Percentiles rank a stretch among this genome's conserved stretches.
Evolutionary conservation across 2,797 vertebrate genomes (phyloP).

Genomic region (Xenentodon cancila): DNA sequence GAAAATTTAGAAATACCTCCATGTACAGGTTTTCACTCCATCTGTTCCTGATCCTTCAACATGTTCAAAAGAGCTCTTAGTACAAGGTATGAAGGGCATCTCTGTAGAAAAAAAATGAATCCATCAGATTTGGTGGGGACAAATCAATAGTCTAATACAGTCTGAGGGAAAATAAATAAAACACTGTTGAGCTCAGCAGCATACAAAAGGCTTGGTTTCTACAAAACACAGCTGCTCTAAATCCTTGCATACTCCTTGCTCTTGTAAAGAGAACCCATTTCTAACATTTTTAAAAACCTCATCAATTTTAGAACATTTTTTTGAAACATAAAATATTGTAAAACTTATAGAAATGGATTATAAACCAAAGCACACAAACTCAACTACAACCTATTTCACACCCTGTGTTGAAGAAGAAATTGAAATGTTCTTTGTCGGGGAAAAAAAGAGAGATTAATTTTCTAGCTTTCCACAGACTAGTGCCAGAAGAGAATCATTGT

Average conservation of each 20-base stretch:
- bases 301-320: not conserved
- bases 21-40: too few species aligned
- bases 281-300: not conserved
- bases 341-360: not conserved
- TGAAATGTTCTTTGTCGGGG: not conserved
- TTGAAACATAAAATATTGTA: not conserved
- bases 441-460: too few species aligned
- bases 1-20: too few species aligned
- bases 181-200: not conserved
- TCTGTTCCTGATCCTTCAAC: not conserved
- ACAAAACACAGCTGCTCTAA: not conserved
- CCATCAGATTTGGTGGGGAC: not conserved
- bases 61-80: not conserved
- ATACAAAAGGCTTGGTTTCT: not conserved
- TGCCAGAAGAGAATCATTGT: too few species aligned
- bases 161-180: not conserved
- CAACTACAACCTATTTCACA: not conserved
- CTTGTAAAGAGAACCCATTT: not conserved
- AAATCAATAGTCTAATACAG: not conserved
- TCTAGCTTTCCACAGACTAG: too few species aligned
- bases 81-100: not conserved
- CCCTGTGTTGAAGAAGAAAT: not conserved
- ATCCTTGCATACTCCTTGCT: not conserved
- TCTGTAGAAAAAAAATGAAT: not conserved
- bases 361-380: not conserved